Conservation (phyloP, 2,113 vertebrate species). For the Pelodiscus sinensis region DNA sequence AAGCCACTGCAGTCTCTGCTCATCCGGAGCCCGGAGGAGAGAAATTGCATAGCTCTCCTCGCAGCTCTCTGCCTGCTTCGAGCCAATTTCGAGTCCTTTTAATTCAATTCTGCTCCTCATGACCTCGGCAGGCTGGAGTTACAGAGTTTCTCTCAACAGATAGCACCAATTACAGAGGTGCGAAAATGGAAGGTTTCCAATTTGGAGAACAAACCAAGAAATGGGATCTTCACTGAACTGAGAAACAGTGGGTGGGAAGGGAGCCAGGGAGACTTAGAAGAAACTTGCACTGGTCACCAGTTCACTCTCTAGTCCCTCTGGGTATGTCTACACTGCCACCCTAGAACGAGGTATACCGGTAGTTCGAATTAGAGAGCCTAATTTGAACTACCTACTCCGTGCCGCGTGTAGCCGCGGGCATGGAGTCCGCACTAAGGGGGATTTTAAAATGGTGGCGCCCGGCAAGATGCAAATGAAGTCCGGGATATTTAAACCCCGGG, state of each 20-base stretch:
- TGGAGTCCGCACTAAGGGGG: too few relatives aligned
- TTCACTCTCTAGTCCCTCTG: rapidly evolving
- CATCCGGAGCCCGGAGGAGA: constrained; percentile 58
- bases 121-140: constrained; percentile 76
- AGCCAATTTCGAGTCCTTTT: constrained; percentile 79
- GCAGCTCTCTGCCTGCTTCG: constrained; percentile 58
- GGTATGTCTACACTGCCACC: too few relatives aligned
- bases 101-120: constrained; percentile 78
- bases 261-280: not conserved
- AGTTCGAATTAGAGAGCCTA: too few relatives aligned
- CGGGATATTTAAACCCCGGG: too few relatives aligned
- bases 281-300: not conserved
- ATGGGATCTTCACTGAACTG: constrained; percentile 62
- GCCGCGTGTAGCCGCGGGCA: too few relatives aligned
- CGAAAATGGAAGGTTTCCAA: constrained; percentile 79
- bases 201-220: constrained; percentile 71
- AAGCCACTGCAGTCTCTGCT: constrained; percentile 18
- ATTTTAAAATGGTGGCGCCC: too few relatives aligned
- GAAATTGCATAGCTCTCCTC: constrained; percentile 59
- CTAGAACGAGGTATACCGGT: too few relatives aligned
- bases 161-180: constrained; percentile 84
- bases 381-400: too few relatives aligned
- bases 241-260: constrained; percentile 48
- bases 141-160: constrained; percentile 78
- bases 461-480: too few relatives aligned